Base-by-base conservation (phyloP, 2,113 vertebrate species). In the Scytalopus superciliaris region DNA sequence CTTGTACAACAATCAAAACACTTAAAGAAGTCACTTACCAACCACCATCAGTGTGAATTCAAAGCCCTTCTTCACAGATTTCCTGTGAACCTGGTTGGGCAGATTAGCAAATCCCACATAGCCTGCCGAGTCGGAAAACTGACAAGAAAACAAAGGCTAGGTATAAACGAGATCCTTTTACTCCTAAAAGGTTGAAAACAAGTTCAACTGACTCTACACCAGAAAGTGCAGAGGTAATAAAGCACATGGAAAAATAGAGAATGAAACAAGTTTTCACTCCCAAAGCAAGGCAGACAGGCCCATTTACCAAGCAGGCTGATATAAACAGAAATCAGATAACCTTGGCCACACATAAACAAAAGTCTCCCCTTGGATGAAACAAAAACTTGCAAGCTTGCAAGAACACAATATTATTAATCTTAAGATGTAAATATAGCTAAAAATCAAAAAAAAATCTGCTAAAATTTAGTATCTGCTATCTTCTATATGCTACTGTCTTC, bases 41-140 rank as follows among this genome's bases (percentile, higher is more conserved):
- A 98, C 98, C 89, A 99, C 99, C 98, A 99, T 98, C 13, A 99
- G 97, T 21, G 98, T 98, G 78, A 99, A 99, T 73, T 99, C 98
- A 97, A 99, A 99, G 28, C 98, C 98, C 82, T 99, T 99, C 97
- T 99, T 98, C 88, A 99, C 99, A 22, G 99, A 99, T 91, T 99
- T 99, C 95, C 99, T 97, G 96, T 99, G 99, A 72, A 98, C 99
- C 96, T 99, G 98, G 95, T 99, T 99, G n/a, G 98, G 98, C 47
- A 99, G 98, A 95, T 99, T 99, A 82, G 98, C 98, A 72, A 98
- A 99, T 19, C 98, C 99, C 37, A 98, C 98, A 90, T 98, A 99
- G 67, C 98, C 98, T 14, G 97, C 89, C 2, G 98, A 97, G 95
- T 99, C 98, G 1, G 98, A 98, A 89, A 99, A 98, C 98, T 99